Conservation (phyloP, 2,113 vertebrate species). For the Phalacrocorax pelagicus region DNA sequence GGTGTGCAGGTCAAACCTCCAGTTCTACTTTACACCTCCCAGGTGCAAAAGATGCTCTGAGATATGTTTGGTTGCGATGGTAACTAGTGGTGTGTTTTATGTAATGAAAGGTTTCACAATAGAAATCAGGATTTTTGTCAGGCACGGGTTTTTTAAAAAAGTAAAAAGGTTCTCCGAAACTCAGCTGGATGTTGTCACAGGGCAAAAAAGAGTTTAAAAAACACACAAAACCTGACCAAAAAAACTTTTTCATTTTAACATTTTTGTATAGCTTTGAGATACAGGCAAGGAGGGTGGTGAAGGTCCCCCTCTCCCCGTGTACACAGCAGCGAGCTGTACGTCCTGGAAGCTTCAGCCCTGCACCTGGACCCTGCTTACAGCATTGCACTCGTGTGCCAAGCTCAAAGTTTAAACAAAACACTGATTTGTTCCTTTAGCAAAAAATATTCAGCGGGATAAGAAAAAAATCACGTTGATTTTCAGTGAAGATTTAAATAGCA, state of each 20-base stretch:
- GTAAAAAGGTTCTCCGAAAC: neutral
- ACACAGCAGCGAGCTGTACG: rapidly evolving
- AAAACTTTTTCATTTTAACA: neutral
- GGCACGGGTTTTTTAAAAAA: neutral
- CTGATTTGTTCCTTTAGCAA: neutral
- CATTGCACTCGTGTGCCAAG: neutral
- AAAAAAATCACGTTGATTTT: neutral
- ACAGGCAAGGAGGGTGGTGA: neutral
- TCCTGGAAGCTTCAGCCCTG: neutral
- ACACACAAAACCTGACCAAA: too few species aligned
- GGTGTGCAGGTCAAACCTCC: neutral
- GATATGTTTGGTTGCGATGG: neutral
- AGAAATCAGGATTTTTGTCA: neutral
- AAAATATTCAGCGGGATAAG: neutral
- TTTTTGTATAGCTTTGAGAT: neutral
- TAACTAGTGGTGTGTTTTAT: neutral
- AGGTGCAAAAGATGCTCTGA: neutral
- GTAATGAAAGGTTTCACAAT: neutral
- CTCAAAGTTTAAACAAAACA: neutral
- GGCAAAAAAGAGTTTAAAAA: too few species aligned
- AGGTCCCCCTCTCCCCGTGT: neutral
- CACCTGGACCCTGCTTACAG: neutral
- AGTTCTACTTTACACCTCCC: neutral
- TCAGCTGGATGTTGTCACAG: neutral
- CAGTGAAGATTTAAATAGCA: neutral